Evolutionary conservation across 2,113 vertebrate genomes (phyloP), one percentile per base, ranked within the genome.

Genomic region (Hyperopisus bebe): DNA sequence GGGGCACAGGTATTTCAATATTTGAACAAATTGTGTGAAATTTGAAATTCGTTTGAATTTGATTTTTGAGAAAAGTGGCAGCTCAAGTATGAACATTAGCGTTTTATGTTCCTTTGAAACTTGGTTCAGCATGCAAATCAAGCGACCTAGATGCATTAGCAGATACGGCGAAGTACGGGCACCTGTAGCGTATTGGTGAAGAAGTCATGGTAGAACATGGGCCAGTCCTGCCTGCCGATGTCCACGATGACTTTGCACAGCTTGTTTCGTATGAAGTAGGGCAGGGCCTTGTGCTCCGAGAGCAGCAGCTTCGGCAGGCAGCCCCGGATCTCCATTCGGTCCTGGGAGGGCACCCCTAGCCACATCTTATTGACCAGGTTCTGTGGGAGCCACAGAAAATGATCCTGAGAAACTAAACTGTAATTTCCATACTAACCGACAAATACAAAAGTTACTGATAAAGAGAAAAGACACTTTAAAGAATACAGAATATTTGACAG

Each of bases 311-410:
- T 99, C 90, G 98, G 98, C 92, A 99, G 94, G 93, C 97, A 99
- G 95, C 96, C 97, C 70, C 98, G 98, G 91, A 99, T 98, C 94
- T 99, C 98, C 96, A 98, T 98, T 93, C 99, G 99, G 94, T 99
- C 98, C 92, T 98, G 96, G 89, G 98, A 98, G 11, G 97, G 97
- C 53, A 99, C 96, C 19, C 98, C 98, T 24, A 99, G 96, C 98
- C 98, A 99, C 98, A 99, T 98, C 95, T 98, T 99, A 93, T 99
- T 99, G 92, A 99, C 98, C 89, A 99, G 94, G 94, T 99, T 99
- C 98, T 99, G 93, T 46, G 95, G 80, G 42, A 62, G 74, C 55
- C 4, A 89, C 15, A 77, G 80, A 84, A 31, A 35, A 46, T 17
- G 8, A 15, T 24, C 7, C n/a, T 21, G 84, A 17, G 91, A 53